A percentile compares a stretch with the other conserved stretches of the same genome.
Evolutionary conservation across 37 sponge, comb jelly and placozoan genomes (phyloP).

Genomic region (Crambe crambe): DNA sequence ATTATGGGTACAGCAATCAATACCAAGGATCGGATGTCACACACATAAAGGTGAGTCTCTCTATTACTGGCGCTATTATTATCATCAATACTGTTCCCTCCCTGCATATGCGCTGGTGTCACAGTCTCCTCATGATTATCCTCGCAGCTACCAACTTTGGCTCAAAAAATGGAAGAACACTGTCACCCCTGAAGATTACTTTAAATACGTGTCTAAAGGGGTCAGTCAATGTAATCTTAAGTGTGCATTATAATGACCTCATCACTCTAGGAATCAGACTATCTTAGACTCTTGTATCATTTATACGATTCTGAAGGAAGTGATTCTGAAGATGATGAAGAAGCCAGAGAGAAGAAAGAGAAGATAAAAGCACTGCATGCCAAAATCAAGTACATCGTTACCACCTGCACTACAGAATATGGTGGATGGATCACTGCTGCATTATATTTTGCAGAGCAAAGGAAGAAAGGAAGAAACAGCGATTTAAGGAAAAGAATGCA

Average conservation of each 20-base stretch:
- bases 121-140: slow-evolving; percentile 19
- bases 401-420: not conserved
- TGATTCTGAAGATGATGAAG: slow-evolving; percentile 77
- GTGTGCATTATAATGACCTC: not conserved
- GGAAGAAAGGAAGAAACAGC: slow-evolving; percentile 28
- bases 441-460: slow-evolving; percentile 29
- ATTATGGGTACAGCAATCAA: not conserved
- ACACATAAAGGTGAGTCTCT: no score
- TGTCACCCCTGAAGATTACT: slow-evolving; percentile 77
- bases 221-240: slow-evolving; percentile 7
- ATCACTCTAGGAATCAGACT: slow-evolving; percentile 79
- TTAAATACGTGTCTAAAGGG: slow-evolving; percentile 63
- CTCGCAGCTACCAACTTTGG: slow-evolving; percentile 58
- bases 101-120: no score
- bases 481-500: slow-evolving; percentile 54
- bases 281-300: slow-evolving; percentile 79
- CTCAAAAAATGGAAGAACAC: slow-evolving; percentile 67
- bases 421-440: not conserved
- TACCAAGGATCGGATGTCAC: not conserved
- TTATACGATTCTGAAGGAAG: slow-evolving; percentile 89
- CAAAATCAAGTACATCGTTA: slow-evolving; percentile 42
- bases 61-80: no score
- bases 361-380: slow-evolving; percentile 15
- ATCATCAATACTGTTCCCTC: slow-evolving; percentile 1
- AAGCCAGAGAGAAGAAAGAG: slow-evolving; percentile 60